phyloP scores from a whole-genome alignment of 2,113 vertebrate genomes.

The Oxyruncus cristatus region DNA sequence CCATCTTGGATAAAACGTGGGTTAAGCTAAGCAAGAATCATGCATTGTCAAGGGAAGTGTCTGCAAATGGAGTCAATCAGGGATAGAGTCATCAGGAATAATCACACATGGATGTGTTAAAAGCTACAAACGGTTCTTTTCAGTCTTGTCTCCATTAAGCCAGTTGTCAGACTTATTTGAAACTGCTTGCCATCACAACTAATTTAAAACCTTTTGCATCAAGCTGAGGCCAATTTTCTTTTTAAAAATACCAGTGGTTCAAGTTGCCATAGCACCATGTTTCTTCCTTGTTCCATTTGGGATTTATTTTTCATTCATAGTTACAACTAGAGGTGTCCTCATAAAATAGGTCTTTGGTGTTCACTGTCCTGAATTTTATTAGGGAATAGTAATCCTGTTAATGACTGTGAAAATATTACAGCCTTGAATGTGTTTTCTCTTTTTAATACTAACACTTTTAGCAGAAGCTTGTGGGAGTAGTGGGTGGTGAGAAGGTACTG shows the following conservation, averaged over 20 bases:
- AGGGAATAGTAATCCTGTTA: not conserved
- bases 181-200: not conserved
- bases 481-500: not conserved
- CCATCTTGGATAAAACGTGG: not conserved
- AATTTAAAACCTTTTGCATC: not conserved
- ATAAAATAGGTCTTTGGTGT: not conserved
- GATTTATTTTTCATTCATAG: not conserved
- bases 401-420: not conserved
- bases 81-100: not conserved
- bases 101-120: not conserved
- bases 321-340: not conserved
- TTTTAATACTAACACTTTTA: not conserved
- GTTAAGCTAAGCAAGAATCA: not conserved
- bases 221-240: not conserved
- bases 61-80: not conserved
- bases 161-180: not conserved
- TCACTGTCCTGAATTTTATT: not conserved
- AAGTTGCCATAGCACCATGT: not conserved
- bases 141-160: not conserved
- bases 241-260: not conserved
- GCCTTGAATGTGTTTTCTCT: not conserved
- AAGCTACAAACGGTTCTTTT: not conserved
- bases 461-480: not conserved
- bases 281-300: not conserved
- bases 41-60: not conserved